Conservation (phyloP, 2,888 invertebrate species). For the Eupithecia abbreviata region DNA sequence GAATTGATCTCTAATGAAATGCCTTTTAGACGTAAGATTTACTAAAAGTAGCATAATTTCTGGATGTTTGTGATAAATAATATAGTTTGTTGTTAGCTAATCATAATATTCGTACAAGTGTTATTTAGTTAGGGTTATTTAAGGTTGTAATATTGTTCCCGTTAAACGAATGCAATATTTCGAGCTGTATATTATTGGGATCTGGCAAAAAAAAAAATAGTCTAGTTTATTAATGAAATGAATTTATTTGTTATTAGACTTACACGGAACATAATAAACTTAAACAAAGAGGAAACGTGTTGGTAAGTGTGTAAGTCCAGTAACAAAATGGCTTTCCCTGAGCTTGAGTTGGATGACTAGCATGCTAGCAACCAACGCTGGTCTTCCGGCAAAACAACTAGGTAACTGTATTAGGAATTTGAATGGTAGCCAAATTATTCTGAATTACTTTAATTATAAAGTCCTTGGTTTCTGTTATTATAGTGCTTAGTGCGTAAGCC, state of each 20-base stretch:
- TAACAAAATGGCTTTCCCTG: too few species aligned
- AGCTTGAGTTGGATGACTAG: too few species aligned
- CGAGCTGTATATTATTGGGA: constrained; percentile 2
- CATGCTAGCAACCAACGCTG: too few species aligned
- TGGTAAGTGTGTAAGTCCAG: too few species aligned
- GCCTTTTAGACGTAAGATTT: constrained; percentile 68
- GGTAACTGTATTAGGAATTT: neutral
- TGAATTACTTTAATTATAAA: neutral
- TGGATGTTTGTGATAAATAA: constrained; percentile 70
- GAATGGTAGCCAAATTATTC: neutral
- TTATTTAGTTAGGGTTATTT: constrained; percentile 38
- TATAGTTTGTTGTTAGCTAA: constrained; percentile 40
- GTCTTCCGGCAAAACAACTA: too few species aligned
- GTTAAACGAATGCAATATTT: constrained; percentile 17
- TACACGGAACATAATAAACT: too few species aligned
- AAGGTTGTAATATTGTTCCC: constrained; percentile 34
- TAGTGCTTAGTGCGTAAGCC: too few species aligned
- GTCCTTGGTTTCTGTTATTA: neutral
- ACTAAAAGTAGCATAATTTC: constrained; percentile 58
- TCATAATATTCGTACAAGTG: constrained; percentile 38
- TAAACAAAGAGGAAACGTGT: too few species aligned
- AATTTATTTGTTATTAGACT: too few species aligned
- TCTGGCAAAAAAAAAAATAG: constrained; percentile 1
- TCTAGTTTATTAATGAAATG: neutral
- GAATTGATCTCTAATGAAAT: constrained; percentile 73